phyloP scores from a whole-genome alignment of 2,888 invertebrate species.

The Pandemis cinnamomeana region DNA sequence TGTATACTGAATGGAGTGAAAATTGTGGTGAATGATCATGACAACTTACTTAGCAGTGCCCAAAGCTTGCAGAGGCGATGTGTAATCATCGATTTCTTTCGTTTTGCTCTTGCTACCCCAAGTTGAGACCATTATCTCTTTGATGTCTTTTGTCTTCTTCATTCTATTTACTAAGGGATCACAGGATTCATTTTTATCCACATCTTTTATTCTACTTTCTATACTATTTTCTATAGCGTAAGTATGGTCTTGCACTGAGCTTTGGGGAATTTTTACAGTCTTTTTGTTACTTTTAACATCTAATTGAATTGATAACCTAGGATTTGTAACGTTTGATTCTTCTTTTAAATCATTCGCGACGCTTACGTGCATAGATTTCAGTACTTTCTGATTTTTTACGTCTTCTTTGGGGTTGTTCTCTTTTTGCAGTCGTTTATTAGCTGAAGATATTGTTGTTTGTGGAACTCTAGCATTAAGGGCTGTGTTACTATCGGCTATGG shows the following conservation, averaged over 20 bases:
- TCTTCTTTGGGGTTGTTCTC: slow-evolving; percentile 73
- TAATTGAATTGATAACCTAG: slow-evolving; percentile 64
- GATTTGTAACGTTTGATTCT: slow-evolving; percentile 44
- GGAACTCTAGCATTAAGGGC: slow-evolving; percentile 49
- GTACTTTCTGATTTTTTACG: slow-evolving; percentile 52
- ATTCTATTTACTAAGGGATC: slow-evolving; percentile 47
- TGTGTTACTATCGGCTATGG: slow-evolving; percentile 58
- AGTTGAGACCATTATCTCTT: slow-evolving; percentile 36
- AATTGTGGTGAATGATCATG: slow-evolving; percentile 18
- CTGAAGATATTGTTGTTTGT: slow-evolving; percentile 47
- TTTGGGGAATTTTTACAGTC: slow-evolving; percentile 60
- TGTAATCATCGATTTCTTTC: slow-evolving; percentile 63
- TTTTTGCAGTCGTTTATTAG: slow-evolving; percentile 65
- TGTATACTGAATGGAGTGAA: neutral
- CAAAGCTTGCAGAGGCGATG: slow-evolving; percentile 74
- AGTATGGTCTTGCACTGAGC: slow-evolving; percentile 47
- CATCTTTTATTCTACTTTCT: slow-evolving; percentile 40
- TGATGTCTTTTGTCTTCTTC: slow-evolving; percentile 45
- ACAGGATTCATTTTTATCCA: slow-evolving; percentile 40
- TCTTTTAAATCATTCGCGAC: slow-evolving; percentile 62
- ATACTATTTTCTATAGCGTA: slow-evolving; percentile 46
- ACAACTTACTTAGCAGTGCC: slow-evolving; percentile 66
- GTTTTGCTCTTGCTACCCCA: slow-evolving; percentile 40
- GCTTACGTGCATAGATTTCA: slow-evolving; percentile 65
- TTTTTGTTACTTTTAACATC: slow-evolving; percentile 68